Evolutionary conservation across 2,888 invertebrate genomes (phyloP), one percentile per base, ranked within the genome.

Genomic region (Enchytraeus crypticus): DNA sequence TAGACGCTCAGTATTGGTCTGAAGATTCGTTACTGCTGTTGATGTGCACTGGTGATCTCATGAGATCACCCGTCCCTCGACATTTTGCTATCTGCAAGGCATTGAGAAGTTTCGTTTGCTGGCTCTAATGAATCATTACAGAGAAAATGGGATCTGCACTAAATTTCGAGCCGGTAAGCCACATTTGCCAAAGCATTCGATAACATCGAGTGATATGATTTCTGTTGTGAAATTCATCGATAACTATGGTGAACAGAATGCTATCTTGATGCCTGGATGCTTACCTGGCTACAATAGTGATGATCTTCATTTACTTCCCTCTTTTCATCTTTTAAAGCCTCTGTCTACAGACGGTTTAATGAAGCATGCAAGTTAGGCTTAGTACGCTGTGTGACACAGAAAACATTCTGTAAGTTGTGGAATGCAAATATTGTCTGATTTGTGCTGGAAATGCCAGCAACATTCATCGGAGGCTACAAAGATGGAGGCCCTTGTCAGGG

Each of bases 231-330:
- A n/a, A 1, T 59, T 53, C 29, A 18, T 59, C 8, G 21, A 21
- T 4, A 59, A 59, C 18, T 59, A 51, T 43, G 53, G 43, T 1
- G 27, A 34, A n/a, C 21, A 34, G 21, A 23, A 59, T 27, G 27
- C 34, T n/a, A 38, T 59, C 18, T 11, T 43, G 14, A 38, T 59
- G 38, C 53, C 53, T 23, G 59, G 59, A n/a, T n/a, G 59, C 29
- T 34, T 38, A 34, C 59, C 53, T 34, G 59, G 59, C 53, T 59
- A 33, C 59, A 59, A 53, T 27, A 23, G 51, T 14, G 14, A 21
- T 18, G 59, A 34, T 18, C 29, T 53, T 8, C 34, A 29, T 8
- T 21, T 59, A 4, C 53, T 59, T 34, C 59, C 59, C 8, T 51
- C 51, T n/a, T n/a, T 8, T 26, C 51, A 8, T 21, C 51, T n/a